phyloP scores from a whole-genome alignment of 2,113 vertebrate genomes.

The Corvus hawaiiensis region DNA sequence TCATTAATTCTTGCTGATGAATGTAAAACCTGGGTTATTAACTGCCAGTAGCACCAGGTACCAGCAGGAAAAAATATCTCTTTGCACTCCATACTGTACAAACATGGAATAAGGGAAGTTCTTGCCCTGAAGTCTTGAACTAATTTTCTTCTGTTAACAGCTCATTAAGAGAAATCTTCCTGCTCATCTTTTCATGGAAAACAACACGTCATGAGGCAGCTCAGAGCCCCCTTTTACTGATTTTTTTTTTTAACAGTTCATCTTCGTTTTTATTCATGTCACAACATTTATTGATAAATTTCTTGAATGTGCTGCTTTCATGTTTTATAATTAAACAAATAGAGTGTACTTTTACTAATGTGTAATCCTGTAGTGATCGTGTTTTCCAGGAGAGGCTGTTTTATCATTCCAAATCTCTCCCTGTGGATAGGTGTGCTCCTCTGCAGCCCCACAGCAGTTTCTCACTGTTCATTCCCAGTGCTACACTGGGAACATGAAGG shows the following conservation, averaged over 20 bases:
- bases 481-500: accelerated
- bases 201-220: neutral
- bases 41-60: neutral
- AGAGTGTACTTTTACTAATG: neutral
- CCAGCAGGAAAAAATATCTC: neutral
- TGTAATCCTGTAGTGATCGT: accelerated
- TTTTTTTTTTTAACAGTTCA: neutral
- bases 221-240: neutral
- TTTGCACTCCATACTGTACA: neutral
- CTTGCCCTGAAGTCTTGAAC: constrained; percentile 26
- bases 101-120: neutral
- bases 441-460: neutral
- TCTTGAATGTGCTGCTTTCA: neutral
- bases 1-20: neutral
- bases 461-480: neutral
- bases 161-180: neutral
- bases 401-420: neutral
- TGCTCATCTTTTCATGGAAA: neutral
- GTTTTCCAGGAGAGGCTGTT: neutral
- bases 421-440: neutral
- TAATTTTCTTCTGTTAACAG: constrained; percentile 14
- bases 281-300: neutral
- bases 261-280: neutral
- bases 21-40: neutral
- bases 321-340: neutral